Base-by-base conservation (phyloP, 2,888 invertebrate species). In the Pachliopta kotzebuea region DNA sequence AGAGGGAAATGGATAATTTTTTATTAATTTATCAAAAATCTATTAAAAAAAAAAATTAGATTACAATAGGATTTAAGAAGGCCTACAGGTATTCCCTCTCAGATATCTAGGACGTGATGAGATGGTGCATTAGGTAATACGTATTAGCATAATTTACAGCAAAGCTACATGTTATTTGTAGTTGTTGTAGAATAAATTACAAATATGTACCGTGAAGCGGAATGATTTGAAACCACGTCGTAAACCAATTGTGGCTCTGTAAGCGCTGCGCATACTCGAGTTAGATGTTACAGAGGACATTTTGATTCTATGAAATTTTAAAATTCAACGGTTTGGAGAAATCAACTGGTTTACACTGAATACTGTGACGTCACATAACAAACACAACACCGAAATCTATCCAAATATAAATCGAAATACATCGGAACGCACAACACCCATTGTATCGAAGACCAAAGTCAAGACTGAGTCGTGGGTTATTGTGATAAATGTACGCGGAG, bases 241-340 rank as follows among this genome's bases (percentile, higher is more conserved):
- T 77, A 88, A 73, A 67, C 89, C 90, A 84, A 90, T 88, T 82
- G 90, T 83, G 64, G 86, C 84, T 81, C 90, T 86, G 74, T 87
- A 89, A 72, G 83, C 87, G 80, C 86, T 88, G 77, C 90, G 88
- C 87, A 87, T 88, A 82, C 85, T 88, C 68, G 89, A 84, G 78
- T 90, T 86, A 60, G 90, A 88, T 62, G 85, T 88, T 71, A 86
- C 85, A 75, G 90, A 91, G 81, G 91, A 90, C 91, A 91, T 91
- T 77, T 86, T 84, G 75, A 85, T 83, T 74, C 67, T 67, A 65
- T 60, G 29, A 64, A 65, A 49, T 69, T 67, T 62, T 73, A 66
- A 72, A 62, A 67, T 9, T 0, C 11, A 37, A 37, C 37, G 14
- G 37, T 37, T 14, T 37, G 37, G 3, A 37, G 14, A 37, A 37